Conservation (phyloP, 2,797 vertebrate species). For the Siniperca undulata region DNA sequence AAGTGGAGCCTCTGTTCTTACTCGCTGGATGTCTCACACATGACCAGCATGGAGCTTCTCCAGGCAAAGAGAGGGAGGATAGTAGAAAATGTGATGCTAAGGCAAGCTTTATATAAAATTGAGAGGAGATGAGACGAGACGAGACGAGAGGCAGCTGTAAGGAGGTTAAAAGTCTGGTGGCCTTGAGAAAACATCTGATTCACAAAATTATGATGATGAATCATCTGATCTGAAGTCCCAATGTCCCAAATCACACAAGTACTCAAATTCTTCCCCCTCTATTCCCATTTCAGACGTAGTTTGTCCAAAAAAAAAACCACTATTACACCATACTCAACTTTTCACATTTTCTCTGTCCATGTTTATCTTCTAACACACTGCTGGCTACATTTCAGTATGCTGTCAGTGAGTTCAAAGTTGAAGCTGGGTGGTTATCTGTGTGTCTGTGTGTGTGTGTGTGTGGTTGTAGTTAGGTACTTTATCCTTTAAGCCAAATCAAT, state of each 20-base stretch:
- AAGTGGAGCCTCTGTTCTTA: constrained; percentile 66
- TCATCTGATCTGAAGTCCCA: constrained; percentile 69
- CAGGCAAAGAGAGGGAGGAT: background rate
- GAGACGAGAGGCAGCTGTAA: background rate
- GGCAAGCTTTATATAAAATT: background rate
- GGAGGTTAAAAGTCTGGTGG: constrained; percentile 21
- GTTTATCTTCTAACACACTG: constrained; percentile 35
- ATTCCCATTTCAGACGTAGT: constrained; percentile 34
- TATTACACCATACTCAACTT: constrained; percentile 41
- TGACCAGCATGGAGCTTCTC: constrained; percentile 56
- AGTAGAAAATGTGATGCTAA: background rate
- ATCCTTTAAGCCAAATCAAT: constrained; percentile 46
- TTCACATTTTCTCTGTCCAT: constrained; percentile 41
- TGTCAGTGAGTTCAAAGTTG: constrained; percentile 45
- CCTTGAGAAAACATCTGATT: constrained; percentile 73
- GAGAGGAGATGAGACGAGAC: background rate
- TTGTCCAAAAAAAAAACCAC: constrained; percentile 5
- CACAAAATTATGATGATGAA: constrained; percentile 69
- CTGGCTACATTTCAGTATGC: constrained; percentile 22
- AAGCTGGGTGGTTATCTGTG: constrained; percentile 42
- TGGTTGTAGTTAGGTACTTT: constrained; percentile 47
- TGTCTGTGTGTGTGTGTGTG: constrained; percentile 44
- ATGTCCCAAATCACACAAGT: constrained; percentile 58
- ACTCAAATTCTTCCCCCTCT: constrained; percentile 15
- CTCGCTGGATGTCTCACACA: constrained; percentile 57